Conservation (phyloP, 2,797 vertebrate genomes). For the Pelodytes ibericus region DNA sequence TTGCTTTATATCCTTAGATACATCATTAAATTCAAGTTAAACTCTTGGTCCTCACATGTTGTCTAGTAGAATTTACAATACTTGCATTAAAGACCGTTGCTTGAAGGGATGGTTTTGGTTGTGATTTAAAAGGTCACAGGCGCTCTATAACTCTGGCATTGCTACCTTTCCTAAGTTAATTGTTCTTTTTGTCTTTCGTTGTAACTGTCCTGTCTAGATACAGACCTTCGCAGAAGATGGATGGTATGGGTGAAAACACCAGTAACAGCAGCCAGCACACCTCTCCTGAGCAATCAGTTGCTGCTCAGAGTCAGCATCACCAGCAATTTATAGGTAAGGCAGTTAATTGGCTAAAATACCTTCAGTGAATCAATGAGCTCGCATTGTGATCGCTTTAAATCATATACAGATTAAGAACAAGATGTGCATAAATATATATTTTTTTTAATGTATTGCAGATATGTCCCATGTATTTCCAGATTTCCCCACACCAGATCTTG, state of each 20-base stretch:
- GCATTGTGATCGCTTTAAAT: neutral
- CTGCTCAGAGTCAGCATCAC: slow-evolving; percentile 93
- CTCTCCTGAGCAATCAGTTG: slow-evolving; percentile 87
- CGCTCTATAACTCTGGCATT: too few relatives aligned
- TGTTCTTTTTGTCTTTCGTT: neutral
- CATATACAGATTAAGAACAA: too few relatives aligned
- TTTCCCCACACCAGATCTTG: slow-evolving; percentile 87
- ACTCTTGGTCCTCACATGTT: too few relatives aligned
- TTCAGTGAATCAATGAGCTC: too few relatives aligned
- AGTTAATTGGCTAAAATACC: neutral
- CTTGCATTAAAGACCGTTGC: too few relatives aligned
- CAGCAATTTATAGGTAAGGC: slow-evolving; percentile 94
- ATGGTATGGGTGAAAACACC: slow-evolving; percentile 82
- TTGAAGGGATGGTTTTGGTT: too few relatives aligned
- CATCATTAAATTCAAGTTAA: too few relatives aligned
- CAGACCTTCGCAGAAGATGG: slow-evolving; percentile 91
- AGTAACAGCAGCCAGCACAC: slow-evolving; percentile 80
- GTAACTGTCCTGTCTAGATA: slow-evolving; percentile 77
- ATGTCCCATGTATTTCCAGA: slow-evolving; percentile 87
- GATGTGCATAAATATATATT: neutral
- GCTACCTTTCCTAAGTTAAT: neutral
- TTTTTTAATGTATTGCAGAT: slow-evolving; percentile 65
- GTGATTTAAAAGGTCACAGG: too few relatives aligned
- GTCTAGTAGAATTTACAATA: too few relatives aligned
- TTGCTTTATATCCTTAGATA: too few relatives aligned